Percentiles rank a stretch among this genome's conserved stretches.
Conservation (phyloP, 2,113 vertebrate genomes). For the Leptocoma aspasia region DNA sequence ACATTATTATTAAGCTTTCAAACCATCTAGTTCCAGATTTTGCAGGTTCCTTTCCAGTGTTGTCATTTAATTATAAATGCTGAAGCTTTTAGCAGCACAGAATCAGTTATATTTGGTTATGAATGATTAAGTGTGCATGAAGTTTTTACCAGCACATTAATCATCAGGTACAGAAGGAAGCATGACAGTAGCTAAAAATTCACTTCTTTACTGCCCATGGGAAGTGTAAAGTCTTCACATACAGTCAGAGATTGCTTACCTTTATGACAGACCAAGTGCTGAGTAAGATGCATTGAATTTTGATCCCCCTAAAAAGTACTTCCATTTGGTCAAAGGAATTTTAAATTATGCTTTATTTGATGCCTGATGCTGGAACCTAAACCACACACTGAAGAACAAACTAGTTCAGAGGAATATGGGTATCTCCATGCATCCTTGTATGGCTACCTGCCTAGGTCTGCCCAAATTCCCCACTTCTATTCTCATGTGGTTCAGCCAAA, state of each 20-base stretch:
- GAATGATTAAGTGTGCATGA: conserved; percentile 72
- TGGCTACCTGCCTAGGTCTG: background rate
- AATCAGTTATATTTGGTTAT: conserved; percentile 57
- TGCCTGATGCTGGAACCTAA: background rate
- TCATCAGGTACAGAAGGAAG: conserved; percentile 42
- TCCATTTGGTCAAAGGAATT: background rate
- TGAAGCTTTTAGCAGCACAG: conserved; percentile 64
- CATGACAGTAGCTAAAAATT: conserved; percentile 58
- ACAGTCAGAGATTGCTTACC: background rate
- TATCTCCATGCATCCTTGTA: background rate
- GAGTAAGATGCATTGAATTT: background rate
- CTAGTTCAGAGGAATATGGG: background rate
- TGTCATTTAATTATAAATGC: conserved; percentile 71
- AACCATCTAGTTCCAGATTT: conserved; percentile 11
- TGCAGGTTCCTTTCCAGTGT: conserved; percentile 8
- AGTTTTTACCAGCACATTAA: conserved; percentile 72
- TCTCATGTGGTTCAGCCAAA: background rate
- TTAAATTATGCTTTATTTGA: background rate
- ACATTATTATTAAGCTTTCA: conserved; percentile 22
- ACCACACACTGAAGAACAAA: background rate
- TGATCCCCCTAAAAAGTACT: background rate
- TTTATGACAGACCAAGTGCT: background rate
- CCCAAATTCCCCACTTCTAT: background rate
- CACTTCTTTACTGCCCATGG: background rate
- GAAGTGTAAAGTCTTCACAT: background rate